Percentiles rank a stretch among this genome's conserved stretches.
Conservation (phyloP, 2,797 vertebrate genomes). For the Poecilia wingei region DNA sequence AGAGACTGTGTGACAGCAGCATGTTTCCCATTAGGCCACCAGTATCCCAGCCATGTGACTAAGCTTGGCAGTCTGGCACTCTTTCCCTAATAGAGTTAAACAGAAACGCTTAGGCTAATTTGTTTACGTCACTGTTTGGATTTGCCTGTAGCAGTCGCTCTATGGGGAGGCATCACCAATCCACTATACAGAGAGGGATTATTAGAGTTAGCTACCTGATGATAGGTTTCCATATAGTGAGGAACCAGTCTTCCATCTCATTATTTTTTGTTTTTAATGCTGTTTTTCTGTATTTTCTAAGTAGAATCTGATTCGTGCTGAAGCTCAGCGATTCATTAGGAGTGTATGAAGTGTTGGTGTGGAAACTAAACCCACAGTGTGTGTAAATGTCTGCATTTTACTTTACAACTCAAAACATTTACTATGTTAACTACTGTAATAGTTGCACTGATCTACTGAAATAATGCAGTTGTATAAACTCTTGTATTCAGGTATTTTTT, state of each 20-base stretch:
- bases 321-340: neutral
- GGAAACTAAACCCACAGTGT: neutral
- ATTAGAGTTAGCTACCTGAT: neutral
- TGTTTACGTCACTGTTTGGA: conserved; percentile 32
- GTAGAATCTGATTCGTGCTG: neutral
- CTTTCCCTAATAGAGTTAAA: conserved; percentile 54
- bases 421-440: neutral
- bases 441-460: neutral
- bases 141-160: conserved; percentile 30
- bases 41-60: conserved; percentile 66
- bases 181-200: neutral
- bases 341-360: neutral
- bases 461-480: neutral
- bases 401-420: neutral
- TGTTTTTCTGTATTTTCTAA: neutral
- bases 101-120: conserved; percentile 54
- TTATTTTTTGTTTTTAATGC: neutral
- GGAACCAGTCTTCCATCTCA: too few species aligned
- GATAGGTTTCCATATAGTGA: neutral
- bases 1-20: conserved; percentile 71
- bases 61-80: conserved; percentile 49
- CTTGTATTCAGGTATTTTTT: neutral
- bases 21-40: conserved; percentile 72
- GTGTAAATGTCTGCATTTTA: neutral
- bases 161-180: conserved; percentile 15